Evolutionary conservation across 2,113 vertebrate species (phyloP).

Genomic region (Colinus virginianus): DNA sequence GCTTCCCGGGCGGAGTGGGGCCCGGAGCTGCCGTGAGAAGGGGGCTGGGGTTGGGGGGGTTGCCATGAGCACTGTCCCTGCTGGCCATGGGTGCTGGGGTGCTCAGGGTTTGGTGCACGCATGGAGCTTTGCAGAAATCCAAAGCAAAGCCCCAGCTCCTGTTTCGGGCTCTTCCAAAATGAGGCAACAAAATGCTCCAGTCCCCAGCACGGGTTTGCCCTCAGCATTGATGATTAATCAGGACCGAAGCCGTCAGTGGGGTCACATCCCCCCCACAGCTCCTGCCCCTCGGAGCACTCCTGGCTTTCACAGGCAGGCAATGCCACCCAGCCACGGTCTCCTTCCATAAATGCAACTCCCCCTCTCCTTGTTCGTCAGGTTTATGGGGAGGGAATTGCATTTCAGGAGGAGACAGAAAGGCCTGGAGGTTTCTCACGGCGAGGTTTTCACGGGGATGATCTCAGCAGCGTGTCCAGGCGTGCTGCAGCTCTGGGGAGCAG

Average conservation of each 20-base stretch:
- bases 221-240: neutral
- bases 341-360: neutral
- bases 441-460: neutral
- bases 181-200: neutral
- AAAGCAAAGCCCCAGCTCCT: neutral
- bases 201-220: neutral
- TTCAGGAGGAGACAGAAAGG: neutral
- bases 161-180: neutral
- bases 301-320: neutral
- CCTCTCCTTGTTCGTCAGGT: neutral
- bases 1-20: rapidly evolving
- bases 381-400: neutral
- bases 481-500: neutral
- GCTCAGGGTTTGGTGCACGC: neutral
- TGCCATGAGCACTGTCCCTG: rapidly evolving
- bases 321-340: rapidly evolving
- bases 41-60: rapidly evolving
- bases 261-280: neutral
- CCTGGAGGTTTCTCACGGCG: neutral
- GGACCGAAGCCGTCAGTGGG: neutral
- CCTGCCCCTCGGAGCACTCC: neutral
- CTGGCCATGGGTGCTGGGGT: neutral
- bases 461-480: neutral
- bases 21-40: rapidly evolving
- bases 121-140: neutral